Base-by-base conservation (phyloP, 2,797 vertebrate genomes). In the Ctenochaetus hawaiiensis region DNA sequence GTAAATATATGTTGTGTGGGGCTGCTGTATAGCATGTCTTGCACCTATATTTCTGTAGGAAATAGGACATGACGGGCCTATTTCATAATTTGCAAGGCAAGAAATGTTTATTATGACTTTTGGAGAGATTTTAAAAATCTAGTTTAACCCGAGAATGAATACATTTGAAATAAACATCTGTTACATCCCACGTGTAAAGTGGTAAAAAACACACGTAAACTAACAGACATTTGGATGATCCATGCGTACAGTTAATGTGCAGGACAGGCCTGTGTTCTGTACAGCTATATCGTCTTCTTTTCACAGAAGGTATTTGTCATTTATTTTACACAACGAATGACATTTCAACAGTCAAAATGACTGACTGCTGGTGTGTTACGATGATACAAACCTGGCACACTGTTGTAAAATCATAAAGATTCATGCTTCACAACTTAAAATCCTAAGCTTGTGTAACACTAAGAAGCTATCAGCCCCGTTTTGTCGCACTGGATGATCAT, bases 221-320 rank as follows among this genome's bases (percentile, higher is more conserved):
- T 41, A 17, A 18, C 4, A 7, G 6, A 14, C 26, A 51, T 20
- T 23, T 26, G 26, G 10, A 48, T 52, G 8, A 56, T 0, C 16
- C 2, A 62, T 4, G 9, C 6, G 39, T 9, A 47, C 13, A 48
- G 12, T 0, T 60, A 0, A 48, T 61, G 6, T 48, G n/a, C 4
- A 60, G 39, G 6, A 63, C 47, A 49, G 34, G 18, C 12, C 56
- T 69, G 14, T 12, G 11, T 16, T 72, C 30, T 54, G 47, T 60
- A 67, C 16, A 44, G 11, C 44, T 67, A 12, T 67, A 12, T 10
- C 3, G 1, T 20, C 26, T 22, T 41, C 17, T 5, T 41, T 58
- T 20, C 5, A 48, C 51, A 67, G 6, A 1, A 11, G 6, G 6
- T 18, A 0, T 72, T 49, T 67, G n/a, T 11, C 0, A 45, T 60